Evolutionary conservation across 2,888 invertebrate genomes (phyloP), one percentile per base, ranked within the genome.

Genomic region (Thumatha senex): DNA sequence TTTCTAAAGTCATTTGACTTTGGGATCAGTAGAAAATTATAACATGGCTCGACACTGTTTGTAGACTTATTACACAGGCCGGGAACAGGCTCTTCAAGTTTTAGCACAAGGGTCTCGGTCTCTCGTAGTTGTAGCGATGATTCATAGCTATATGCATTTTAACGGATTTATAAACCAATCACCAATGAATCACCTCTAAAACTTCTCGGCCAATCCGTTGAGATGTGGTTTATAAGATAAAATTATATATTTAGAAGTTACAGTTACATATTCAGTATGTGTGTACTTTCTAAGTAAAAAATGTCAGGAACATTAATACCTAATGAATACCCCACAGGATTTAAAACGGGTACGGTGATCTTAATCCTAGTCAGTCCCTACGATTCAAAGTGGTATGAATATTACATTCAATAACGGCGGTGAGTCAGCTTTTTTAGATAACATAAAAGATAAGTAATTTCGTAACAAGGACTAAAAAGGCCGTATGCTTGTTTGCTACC

Each of bases 161-260:
- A 46, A 58, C 55, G 44, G 47, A 62, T 54, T 49, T 51, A 50
- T 55, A 54, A 65, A 56, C 52, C 66, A 59, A 60, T 66, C 57
- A 54, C 52, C 50, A 57, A 51, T 69, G 60, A 67, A 40, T 66
- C 67, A 69, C 66, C 45, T 50, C 34, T 48, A 41, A 36, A 48
- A 42, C 12, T 42, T 42, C 41, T 42, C 31, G 36, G 30, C n/a
- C 18, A 7, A 12, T 42, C 8, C 41, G 39, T 48, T 29, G 15
- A 41, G 29, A 35, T 29, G 11, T 38, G 14, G 30, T 30, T 18
- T 36, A 15, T 24, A 24, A 15, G 33, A 40, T 39, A 34, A 43
- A 39, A n/a, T n/a, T n/a, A n/a, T n/a, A 39, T 46, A 49, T 38
- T 31, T 29, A 33, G 35, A 38, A 29, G 38, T 39, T 14, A 38